These are phyloP conservation scores for Mercenaria mercenaria DNA, from an alignment of 1,140 invertebrate genomes.

Conservation along the genomic window DNA sequence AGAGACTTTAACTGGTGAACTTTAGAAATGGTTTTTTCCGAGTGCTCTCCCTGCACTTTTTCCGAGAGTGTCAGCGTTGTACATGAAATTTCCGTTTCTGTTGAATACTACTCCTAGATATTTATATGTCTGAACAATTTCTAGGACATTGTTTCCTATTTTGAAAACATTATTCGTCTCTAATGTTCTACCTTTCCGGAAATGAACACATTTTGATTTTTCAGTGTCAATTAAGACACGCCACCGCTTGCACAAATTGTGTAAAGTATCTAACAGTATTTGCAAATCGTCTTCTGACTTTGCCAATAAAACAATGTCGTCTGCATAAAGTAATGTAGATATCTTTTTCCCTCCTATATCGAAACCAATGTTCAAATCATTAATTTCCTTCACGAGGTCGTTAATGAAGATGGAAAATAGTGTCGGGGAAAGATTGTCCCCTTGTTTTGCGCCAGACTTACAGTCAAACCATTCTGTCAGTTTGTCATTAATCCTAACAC, in stretches of 20 bases:
- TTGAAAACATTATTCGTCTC: background rate
- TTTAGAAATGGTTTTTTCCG: constrained; percentile 40
- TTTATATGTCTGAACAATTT: constrained; percentile 23
- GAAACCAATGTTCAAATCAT: constrained; percentile 40
- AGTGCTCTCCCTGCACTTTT: constrained; percentile 52
- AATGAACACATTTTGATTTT: constrained; percentile 50
- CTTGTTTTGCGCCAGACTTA: constrained; percentile 54
- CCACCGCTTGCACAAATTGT: no score
- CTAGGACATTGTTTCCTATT: background rate
- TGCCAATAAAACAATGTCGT: constrained; percentile 60
- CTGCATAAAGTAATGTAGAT: constrained; percentile 59
- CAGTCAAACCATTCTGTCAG: constrained; percentile 52
- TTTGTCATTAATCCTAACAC: constrained; percentile 35
- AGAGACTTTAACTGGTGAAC: constrained; percentile 43
- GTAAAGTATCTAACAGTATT: constrained; percentile 23
- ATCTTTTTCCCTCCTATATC: background rate
- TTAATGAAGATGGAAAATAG: constrained; percentile 64
- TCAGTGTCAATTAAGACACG: no score
- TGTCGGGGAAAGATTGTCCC: constrained; percentile 59
- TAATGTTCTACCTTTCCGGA: background rate
- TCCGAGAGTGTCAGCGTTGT: constrained; percentile 19
- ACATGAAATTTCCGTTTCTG: background rate
- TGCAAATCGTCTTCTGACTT: constrained; percentile 27
- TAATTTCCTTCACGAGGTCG: constrained; percentile 54
- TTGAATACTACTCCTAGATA: constrained; percentile 51